phyloP scores from a whole-genome alignment of 2,113 vertebrate species.

The Pitta sordida region DNA sequence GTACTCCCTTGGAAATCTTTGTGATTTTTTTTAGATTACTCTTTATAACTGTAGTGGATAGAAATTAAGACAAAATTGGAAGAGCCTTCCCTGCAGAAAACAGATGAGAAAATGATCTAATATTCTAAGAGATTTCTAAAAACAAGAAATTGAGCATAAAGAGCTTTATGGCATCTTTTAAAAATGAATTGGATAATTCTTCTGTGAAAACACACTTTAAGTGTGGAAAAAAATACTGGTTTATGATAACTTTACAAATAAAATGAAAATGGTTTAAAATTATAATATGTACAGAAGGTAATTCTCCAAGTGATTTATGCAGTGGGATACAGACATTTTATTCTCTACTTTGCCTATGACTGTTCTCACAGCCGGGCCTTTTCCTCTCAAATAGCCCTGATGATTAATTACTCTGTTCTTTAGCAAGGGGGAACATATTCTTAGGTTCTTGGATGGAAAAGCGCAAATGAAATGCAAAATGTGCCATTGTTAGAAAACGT shows the following conservation, averaged over 20 bases:
- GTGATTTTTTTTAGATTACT: slow-evolving; percentile 8
- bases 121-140: slow-evolving; percentile 1
- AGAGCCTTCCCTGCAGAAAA: slow-evolving; percentile 18
- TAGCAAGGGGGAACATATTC: neutral
- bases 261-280: neutral
- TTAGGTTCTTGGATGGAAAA: neutral
- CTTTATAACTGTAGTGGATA: slow-evolving; percentile 23
- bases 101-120: slow-evolving; percentile 17
- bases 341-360: neutral
- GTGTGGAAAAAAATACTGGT: neutral
- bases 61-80: slow-evolving; percentile 26
- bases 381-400: neutral
- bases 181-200: neutral
- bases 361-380: neutral
- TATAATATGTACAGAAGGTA: neutral
- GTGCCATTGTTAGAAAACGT: neutral
- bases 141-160: neutral
- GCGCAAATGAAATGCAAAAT: slow-evolving; percentile 5
- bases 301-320: neutral
- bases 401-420: slow-evolving; percentile 26
- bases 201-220: neutral
- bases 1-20: neutral
- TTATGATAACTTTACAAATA: neutral
- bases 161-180: neutral
- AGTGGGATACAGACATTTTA: neutral